Base-by-base conservation (phyloP, 2,888 invertebrate species). In the Ptilodon capucinus region DNA sequence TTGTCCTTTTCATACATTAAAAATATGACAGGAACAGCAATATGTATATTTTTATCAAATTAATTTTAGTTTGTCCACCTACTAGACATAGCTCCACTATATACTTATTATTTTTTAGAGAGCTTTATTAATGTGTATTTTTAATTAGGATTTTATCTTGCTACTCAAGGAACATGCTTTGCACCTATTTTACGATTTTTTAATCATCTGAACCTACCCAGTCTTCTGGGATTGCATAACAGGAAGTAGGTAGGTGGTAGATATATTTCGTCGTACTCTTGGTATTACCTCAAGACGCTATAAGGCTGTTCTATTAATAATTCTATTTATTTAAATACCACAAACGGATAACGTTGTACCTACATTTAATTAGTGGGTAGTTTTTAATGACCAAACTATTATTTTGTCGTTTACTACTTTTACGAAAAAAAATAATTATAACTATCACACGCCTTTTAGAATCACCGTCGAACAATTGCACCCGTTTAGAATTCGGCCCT, bases 121-220 rank as follows among this genome's bases (percentile, higher is more conserved):
- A 32, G 32, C 32, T 32, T 32, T 32, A 32, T 4, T 13, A 2
- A n/a, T 28, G 30, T 32, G 32, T 32, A 28, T 28, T 28, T 32
- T 32, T 14, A 14, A 32, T 32, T 35, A 36, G 11, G 9, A 17
- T 36, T 11, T 11, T 32, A 32, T 32, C 60, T 55, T 43, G 46
- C 19, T 32, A 34, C 14, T 60, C 56, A 44, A 56, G 60, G 59
- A 60, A 59, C 49, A 53, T 46, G 59, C 48, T 36, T 60, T 58
- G 42, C 8, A 34, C 34, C 16, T 25, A 25, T 4, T 25, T 28
- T 28, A 2, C 28, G n/a, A n/a, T 28, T 28, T 2, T 2, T 23
- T 28, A 3, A 28, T n/a, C n/a, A n/a, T n/a, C 28, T 28, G 8
- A n/a, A 28, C n/a, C 11, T n/a, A n/a, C 28, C 28, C 8, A 28